Evolutionary conservation across 2,113 vertebrate genomes (phyloP).

Genomic region (Telmatochromis sp.): DNA sequence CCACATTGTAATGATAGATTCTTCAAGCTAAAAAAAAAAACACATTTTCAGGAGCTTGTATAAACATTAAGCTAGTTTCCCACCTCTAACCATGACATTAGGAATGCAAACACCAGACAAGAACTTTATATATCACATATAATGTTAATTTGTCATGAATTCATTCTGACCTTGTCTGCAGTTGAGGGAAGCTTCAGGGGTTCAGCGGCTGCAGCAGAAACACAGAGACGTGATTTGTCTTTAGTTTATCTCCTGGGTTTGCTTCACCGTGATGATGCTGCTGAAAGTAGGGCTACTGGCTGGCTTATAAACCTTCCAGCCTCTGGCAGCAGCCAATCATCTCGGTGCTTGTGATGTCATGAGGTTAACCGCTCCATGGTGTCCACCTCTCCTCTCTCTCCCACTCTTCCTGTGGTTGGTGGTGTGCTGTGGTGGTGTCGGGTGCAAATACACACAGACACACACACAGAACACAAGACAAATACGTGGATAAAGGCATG

Average conservation of each 20-base stretch:
- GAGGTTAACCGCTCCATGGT: constrained; percentile 68
- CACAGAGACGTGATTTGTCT: not conserved
- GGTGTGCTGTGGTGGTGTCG: constrained; percentile 39
- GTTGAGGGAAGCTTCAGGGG: not conserved
- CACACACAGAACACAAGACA: not conserved
- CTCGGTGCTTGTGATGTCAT: constrained; percentile 60
- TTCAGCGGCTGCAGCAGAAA: not conserved
- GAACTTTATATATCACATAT: not conserved
- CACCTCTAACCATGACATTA: not conserved
- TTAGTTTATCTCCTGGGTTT: constrained; percentile 34
- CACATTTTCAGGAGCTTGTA: not conserved
- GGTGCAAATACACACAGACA: constrained; percentile 18
- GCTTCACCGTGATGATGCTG: constrained; percentile 47
- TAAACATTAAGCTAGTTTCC: not conserved
- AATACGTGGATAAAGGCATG: constrained; percentile 14
- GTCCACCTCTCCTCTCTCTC: constrained; percentile 66
- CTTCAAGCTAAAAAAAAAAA: not conserved
- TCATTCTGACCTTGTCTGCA: constrained; percentile 36
- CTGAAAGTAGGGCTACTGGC: constrained; percentile 2
- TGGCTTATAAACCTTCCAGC: constrained; percentile 68
- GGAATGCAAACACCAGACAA: not conserved
- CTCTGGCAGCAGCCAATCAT: constrained; percentile 59
- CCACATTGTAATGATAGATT: not conserved
- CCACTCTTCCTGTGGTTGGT: constrained; percentile 76
- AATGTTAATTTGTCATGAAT: not conserved